A percentile compares a stretch with the other conserved stretches of the same genome.
These are phyloP conservation scores for Oryzias dopingdopingensis DNA, from an alignment of 2,797 vertebrate genomes.

Conservation along the genomic window DNA sequence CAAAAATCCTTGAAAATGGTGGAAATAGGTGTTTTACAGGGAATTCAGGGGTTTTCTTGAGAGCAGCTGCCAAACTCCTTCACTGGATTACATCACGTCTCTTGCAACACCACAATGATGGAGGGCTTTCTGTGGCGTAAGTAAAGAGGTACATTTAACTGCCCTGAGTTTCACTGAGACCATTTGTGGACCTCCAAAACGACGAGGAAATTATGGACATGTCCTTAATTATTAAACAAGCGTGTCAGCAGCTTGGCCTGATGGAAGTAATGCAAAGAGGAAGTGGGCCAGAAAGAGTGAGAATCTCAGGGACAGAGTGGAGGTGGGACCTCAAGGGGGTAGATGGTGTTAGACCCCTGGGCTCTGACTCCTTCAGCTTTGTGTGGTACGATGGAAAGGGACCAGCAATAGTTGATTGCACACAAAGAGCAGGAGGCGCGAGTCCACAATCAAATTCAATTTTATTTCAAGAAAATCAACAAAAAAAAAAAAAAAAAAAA, in stretches of 20 bases:
- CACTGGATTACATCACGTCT: slow-evolving; percentile 1
- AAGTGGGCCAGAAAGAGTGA: slow-evolving; percentile 70
- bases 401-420: too few species aligned
- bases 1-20: too few species aligned
- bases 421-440: too few species aligned
- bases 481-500: too few species aligned
- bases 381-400: too few species aligned
- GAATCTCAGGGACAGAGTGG: slow-evolving; percentile 56
- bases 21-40: too few species aligned
- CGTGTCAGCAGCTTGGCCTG: slow-evolving; percentile 80
- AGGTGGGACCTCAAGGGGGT: slow-evolving; percentile 50
- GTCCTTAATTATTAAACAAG: slow-evolving; percentile 83
- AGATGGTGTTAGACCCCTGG: slow-evolving; percentile 46
- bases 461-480: too few species aligned
- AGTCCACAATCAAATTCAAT: too few species aligned
- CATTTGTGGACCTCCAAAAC: slow-evolving; percentile 77
- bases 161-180: slow-evolving; percentile 67
- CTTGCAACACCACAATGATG: slow-evolving; percentile 25
- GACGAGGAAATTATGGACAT: slow-evolving; percentile 75
- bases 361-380: slow-evolving; percentile 41
- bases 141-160: slow-evolving; percentile 64
- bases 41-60: too few species aligned
- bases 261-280: slow-evolving; percentile 81
- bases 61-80: neutral
- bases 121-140: slow-evolving; percentile 41